Conservation (phyloP, 53 echinoderm and acorn worm species). For the Zoroaster sp. region DNA sequence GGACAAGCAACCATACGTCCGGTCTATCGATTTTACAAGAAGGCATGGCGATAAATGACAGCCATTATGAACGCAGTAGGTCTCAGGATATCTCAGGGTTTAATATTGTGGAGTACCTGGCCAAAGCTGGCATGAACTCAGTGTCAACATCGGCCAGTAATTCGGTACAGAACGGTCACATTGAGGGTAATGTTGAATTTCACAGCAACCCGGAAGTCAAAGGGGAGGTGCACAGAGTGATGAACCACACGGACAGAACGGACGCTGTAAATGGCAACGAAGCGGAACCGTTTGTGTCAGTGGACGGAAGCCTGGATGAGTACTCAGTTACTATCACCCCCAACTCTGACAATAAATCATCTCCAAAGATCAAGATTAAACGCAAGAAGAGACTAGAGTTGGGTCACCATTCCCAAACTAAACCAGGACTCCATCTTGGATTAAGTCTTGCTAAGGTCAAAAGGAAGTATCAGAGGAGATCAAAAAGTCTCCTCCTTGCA, state of each 20-base stretch:
- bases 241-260: background rate
- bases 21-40: constrained; percentile 84
- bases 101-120: constrained; percentile 71
- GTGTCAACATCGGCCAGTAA: background rate
- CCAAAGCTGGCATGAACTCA: constrained; percentile 58
- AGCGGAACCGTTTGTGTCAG: constrained; percentile 2
- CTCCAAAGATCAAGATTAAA: constrained; percentile 81
- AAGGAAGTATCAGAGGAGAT: constrained; percentile 38
- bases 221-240: background rate
- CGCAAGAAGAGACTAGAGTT: constrained; percentile 58
- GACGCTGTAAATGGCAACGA: constrained; percentile 3
- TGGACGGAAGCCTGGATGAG: constrained; percentile 8
- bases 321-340: constrained; percentile 46
- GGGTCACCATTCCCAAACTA: constrained; percentile 32
- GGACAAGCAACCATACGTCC: constrained; percentile 63
- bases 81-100: constrained; percentile 45
- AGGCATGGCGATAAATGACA: constrained; percentile 89
- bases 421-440: constrained; percentile 13
- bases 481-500: constrained; percentile 25
- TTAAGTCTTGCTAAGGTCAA: constrained; percentile 49
- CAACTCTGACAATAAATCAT: constrained; percentile 34
- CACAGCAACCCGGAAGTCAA: constrained; percentile 31
- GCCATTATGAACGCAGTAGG: constrained; percentile 62
- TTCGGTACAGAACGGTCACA: constrained; percentile 27
- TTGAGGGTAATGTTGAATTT: background rate